Percentiles rank a stretch among this genome's conserved stretches.
Conservation (phyloP, 1,140 invertebrate species). For the Drosophila mauritiana region DNA sequence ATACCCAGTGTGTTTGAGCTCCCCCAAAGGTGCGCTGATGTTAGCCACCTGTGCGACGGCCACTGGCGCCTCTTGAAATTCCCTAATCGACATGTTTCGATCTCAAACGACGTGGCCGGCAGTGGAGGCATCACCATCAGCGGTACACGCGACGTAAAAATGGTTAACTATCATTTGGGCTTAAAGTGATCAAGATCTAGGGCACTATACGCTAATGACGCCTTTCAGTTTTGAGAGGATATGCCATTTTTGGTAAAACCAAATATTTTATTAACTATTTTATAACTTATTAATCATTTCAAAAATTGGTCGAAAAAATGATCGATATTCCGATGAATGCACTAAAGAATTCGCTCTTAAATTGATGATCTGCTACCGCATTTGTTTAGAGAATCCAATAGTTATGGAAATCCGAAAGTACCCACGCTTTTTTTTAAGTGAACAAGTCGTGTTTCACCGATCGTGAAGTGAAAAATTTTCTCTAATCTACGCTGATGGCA, state of each 20-base stretch:
- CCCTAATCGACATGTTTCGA: constrained; percentile 84
- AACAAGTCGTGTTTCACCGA: constrained; percentile 36
- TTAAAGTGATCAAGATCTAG: neutral
- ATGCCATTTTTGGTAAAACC: too few species aligned
- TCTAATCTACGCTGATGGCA: constrained; percentile 78
- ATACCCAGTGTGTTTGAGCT: constrained; percentile 30
- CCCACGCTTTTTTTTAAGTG: neutral
- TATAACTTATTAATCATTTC: too few species aligned
- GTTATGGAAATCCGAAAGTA: too few species aligned
- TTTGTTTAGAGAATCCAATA: too few species aligned
- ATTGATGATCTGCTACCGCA: too few species aligned
- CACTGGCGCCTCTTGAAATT: constrained; percentile 83
- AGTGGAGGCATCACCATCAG: constrained; percentile 18
- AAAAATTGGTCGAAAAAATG: too few species aligned
- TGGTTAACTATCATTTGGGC: too few species aligned
- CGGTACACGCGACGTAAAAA: neutral
- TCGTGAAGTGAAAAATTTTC: constrained; percentile 80
- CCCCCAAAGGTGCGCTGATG: constrained; percentile 72
- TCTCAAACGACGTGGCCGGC: constrained; percentile 74
- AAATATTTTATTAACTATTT: too few species aligned
- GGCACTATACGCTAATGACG: neutral
- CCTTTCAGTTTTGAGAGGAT: too few species aligned
- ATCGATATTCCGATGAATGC: neutral
- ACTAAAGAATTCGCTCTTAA: neutral
- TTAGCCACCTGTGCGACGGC: constrained; percentile 73